These are phyloP conservation scores for Panthera uncia DNA, from an alignment of 2,113 vertebrate species.

Conservation along the genomic window DNA sequence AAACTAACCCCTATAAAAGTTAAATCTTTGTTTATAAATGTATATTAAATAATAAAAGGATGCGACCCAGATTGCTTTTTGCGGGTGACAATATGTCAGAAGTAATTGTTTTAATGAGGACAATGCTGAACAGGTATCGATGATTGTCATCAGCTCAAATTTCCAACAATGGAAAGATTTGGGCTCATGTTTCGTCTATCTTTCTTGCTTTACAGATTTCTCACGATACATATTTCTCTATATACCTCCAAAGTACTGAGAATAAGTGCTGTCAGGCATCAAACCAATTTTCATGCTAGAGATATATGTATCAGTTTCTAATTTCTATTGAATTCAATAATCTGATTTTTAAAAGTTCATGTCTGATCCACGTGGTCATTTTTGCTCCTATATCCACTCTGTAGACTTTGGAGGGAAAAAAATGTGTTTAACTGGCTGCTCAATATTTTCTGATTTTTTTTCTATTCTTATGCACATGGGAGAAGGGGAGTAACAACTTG, in stretches of 20 bases:
- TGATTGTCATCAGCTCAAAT: background rate
- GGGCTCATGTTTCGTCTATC: background rate
- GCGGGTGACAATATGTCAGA: background rate
- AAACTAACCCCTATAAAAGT: background rate
- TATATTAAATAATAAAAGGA: conserved; percentile 19
- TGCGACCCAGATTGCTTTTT: background rate
- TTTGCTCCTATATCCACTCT: background rate
- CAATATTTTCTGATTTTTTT: conserved; percentile 23
- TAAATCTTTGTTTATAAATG: background rate
- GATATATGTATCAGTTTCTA: background rate
- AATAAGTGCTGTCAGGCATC: background rate
- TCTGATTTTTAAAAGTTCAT: background rate
- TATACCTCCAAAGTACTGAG: background rate
- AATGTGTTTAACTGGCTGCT: background rate
- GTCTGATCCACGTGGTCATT: background rate
- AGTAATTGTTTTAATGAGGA: background rate
- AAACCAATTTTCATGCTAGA: background rate
- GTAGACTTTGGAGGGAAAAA: background rate
- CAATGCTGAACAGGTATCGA: background rate
- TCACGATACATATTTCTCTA: background rate
- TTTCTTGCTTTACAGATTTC: conserved; percentile 3
- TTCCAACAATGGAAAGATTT: background rate
- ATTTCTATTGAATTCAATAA: background rate
- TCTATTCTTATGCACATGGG: background rate
- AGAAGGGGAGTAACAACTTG: background rate